Evolutionary conservation across 2,113 vertebrate species (phyloP).

Genomic region (Illadopsis cleaveri): DNA sequence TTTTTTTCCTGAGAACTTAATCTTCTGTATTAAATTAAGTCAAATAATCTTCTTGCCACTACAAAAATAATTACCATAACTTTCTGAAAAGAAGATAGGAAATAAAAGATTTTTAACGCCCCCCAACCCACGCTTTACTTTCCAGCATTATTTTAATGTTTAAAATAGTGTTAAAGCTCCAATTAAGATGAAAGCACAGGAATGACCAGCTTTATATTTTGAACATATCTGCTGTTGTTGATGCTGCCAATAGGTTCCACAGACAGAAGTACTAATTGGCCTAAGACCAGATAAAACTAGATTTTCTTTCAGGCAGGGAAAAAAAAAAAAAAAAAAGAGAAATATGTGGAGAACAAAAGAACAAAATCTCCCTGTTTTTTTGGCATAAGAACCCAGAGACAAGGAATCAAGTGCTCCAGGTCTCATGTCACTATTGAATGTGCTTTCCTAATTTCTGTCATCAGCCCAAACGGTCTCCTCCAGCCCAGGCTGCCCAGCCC

Average conservation of each 20-base stretch:
- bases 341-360: background rate
- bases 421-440: background rate
- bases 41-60: constrained; percentile 56
- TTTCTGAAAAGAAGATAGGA: constrained; percentile 36
- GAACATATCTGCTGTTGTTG: constrained; percentile 1
- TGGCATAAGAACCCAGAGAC: background rate
- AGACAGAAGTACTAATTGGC: constrained; percentile 4
- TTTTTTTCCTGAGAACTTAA: background rate
- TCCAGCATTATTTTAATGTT: constrained; percentile 62
- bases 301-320: background rate
- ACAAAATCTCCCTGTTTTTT: background rate
- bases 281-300: constrained; percentile 16
- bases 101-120: constrained; percentile 11
- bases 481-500: background rate
- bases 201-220: constrained; percentile 56
- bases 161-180: constrained; percentile 40
- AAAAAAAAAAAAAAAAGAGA: background rate
- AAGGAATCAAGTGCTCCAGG: background rate
- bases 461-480: background rate
- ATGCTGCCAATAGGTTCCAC: background rate
- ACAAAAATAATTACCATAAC: constrained; percentile 57
- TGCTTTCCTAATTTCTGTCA: background rate
- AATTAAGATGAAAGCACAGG: constrained; percentile 23
- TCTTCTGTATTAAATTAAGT: constrained; percentile 46
- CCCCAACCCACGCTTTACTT: constrained; percentile 22